Conservation (phyloP, 2,888 invertebrate genomes). For the Brenthis hecate region DNA sequence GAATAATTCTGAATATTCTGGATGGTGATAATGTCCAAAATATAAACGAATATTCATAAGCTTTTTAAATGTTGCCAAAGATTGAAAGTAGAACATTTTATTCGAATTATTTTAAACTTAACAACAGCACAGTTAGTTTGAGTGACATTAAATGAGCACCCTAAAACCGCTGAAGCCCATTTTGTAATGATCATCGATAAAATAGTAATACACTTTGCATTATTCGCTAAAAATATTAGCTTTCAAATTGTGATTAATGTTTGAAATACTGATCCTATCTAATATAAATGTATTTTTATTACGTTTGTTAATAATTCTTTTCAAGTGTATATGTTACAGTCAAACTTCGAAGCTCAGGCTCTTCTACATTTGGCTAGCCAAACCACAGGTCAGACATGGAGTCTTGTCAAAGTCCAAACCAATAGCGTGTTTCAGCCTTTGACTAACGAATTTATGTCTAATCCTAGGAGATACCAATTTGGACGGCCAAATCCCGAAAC, state of each 20-base stretch:
- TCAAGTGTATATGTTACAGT: neutral
- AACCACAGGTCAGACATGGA: no score
- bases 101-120: neutral
- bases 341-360: no score
- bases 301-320: neutral
- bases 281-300: neutral
- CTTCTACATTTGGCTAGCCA: no score
- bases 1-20: neutral
- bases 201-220: constrained; percentile 1
- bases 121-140: neutral
- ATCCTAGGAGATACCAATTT: no score
- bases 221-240: constrained; percentile 6
- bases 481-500: no score
- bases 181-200: neutral
- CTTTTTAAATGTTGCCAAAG: neutral
- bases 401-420: no score
- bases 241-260: neutral
- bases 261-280: neutral
- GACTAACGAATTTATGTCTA: no score
- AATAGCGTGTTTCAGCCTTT: no score
- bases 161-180: neutral
- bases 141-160: no score
- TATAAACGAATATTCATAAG: constrained; percentile 1
- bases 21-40: constrained; percentile 11
- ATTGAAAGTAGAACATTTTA: neutral